Conservation (phyloP, 2,888 invertebrate genomes). For the Anaspis maculata region DNA sequence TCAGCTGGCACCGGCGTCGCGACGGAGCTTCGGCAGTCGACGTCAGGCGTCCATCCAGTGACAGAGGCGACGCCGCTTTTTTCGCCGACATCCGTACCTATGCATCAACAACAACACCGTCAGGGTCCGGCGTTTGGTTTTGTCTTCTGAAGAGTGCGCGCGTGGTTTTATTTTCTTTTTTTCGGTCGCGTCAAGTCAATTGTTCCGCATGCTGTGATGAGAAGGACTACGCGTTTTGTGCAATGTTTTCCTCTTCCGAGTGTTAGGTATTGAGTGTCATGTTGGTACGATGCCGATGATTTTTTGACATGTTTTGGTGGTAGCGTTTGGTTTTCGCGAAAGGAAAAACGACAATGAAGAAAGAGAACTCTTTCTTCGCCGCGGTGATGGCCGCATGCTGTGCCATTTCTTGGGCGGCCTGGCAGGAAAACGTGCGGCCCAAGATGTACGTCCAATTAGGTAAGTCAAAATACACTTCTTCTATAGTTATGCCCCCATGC, state of each 20-base stretch:
- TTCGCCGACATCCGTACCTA: conserved; percentile 5
- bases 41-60: conserved; percentile 43
- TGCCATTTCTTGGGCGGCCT: no score
- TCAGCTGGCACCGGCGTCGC: conserved; percentile 46
- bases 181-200: conserved; percentile 10
- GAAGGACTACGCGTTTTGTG: conserved; percentile 21
- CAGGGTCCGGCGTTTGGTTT: no score
- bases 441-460: conserved; percentile 90
- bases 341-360: conserved; percentile 16
- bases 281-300: no score
- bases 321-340: no score
- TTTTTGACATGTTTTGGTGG: conserved; percentile 27
- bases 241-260: conserved; percentile 11
- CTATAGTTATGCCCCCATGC: no score
- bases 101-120: conserved; percentile 6
- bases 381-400: conserved; percentile 46
- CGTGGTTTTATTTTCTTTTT: conserved; percentile 17
- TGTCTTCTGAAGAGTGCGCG: no score
- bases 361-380: conserved; percentile 35
- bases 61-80: conserved; percentile 11
- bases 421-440: conserved; percentile 88
- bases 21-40: conserved; percentile 48
- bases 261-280: no score
- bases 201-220: no score
- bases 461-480: conserved; percentile 50